Base-by-base conservation (phyloP, 2,888 invertebrate genomes). In the Conchocele bisecta region DNA sequence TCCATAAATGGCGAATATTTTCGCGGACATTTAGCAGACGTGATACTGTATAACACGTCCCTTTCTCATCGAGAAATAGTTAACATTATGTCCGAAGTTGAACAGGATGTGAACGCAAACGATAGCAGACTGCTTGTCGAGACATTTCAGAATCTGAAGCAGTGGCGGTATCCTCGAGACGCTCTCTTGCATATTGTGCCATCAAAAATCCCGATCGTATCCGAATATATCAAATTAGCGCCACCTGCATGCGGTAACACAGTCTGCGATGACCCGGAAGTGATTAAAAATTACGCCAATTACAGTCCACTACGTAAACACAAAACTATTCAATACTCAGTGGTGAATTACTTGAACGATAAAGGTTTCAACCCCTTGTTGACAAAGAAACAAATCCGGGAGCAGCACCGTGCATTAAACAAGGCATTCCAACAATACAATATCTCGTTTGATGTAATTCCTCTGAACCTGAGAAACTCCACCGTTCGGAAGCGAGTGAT, bases 161-260 rank as follows among this genome's bases (percentile, higher is more conserved):
- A 72, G 22, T 87, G 86, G 86, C 54, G 67, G 17, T 48, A 61
- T 4, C 42, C 69, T 7, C 46, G 66, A 1, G 64, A 65, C 29
- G 48, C 31, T 7, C 33, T 51, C 22, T 75, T 81, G 26, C 24
- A 59, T 31, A 37, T 83, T 11, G 64, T 82, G 11, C 29, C 50
- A 7, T 82, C 81, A 11, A 78, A 79, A 57, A 77, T 83, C 2
- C 50, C 73, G 6, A 44, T 75, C 17, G 54, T 59, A 6, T 60
- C 60, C 15, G 74, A 83, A 44, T 72, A 82, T 33, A 42, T 85
- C 7, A 58, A 68, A 13, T 63, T 87, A 15, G 60, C 71, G 41
- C 76, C 83, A 54, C 87, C 89, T n/a, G 74, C 77, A n/a, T 89
- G 89, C 60, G 89, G 89, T 0, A 66, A 83, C 56, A 88, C 89